Base-by-base conservation (phyloP, 2,888 invertebrate genomes). In the Dolichomitus sp. region DNA sequence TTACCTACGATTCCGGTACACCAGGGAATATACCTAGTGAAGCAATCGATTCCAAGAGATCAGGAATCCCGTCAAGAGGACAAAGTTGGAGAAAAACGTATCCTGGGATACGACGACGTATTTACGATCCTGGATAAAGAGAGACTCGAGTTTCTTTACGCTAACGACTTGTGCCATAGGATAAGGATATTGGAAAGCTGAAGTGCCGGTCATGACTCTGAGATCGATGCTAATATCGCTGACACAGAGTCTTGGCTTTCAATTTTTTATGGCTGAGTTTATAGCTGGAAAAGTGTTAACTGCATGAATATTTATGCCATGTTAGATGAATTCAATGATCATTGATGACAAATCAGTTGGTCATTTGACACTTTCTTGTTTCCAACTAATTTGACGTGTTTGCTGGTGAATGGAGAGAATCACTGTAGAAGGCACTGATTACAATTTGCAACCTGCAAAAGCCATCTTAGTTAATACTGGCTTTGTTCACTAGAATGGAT, bases 1-100 rank as follows among this genome's bases (percentile, higher is more conserved):
- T 50, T 50, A 50, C 19, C 68, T 37, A 48, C 50, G 33, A 37
- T 68, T 68, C n/a, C 48, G 48, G 19, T 52, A 7, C 61, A 61
- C 40, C 61, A 37, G 37, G 37, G 61, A 19, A 61, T 37, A 37
- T 37, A 37, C 17, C 37, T 37, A 37, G 61, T 4, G 19, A 19
- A 17, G 61, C 17, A 61, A 61, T 61, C 61, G 61, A 61, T 61
- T 19, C 19, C 61, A 37, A 37, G 61, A 37, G 61, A 61, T 61
- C 61, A 37, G 17, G 61, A 61, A 37, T 37, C 19, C 17, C 37
- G 37, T 37, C 9, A 37, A 11, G 17, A 17, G 61, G 37, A 61
- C 61, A 59, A 59, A 59, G 59, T 59, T 19, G 11, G 37, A 37
- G 37, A 61, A 33, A 52, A 37, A 9, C 59, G 37, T n/a, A 30